Evolutionary conservation across 2,888 invertebrate species (phyloP).

Genomic region (Crossocerus cetratus): DNA sequence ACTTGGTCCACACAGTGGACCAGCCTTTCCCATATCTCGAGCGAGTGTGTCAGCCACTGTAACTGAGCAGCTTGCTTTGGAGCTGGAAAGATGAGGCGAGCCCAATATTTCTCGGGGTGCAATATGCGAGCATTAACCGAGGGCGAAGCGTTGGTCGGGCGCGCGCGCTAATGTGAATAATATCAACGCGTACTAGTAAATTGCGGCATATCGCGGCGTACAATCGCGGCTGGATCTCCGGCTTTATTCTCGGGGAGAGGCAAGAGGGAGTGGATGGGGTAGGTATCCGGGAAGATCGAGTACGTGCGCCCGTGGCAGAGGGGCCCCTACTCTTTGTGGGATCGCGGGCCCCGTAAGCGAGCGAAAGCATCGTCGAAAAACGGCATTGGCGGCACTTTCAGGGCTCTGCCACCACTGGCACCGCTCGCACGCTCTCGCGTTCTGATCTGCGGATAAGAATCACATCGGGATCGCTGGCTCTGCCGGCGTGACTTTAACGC

Average conservation of each 20-base stretch:
- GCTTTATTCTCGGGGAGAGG: no score
- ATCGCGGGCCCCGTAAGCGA: slow-evolving; percentile 24
- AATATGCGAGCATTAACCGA: neutral
- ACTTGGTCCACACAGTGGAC: neutral
- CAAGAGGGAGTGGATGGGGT: neutral
- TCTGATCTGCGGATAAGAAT: slow-evolving; percentile 53
- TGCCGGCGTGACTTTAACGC: slow-evolving; percentile 49
- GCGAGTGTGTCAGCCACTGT: neutral
- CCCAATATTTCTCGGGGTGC: neutral
- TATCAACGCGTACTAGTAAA: neutral
- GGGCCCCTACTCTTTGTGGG: slow-evolving; percentile 17
- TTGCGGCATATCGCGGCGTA: slow-evolving; percentile 1
- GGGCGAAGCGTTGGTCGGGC: no score
- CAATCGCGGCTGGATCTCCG: slow-evolving; percentile 10
- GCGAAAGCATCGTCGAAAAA: slow-evolving; percentile 32
- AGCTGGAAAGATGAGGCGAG: neutral
- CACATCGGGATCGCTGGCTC: slow-evolving; percentile 26
- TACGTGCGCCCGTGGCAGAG: neutral
- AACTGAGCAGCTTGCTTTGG: neutral
- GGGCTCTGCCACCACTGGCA: neutral
- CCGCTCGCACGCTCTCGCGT: no score
- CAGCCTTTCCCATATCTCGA: neutral
- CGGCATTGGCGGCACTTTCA: slow-evolving; percentile 32
- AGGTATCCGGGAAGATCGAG: neutral
- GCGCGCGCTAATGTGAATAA: neutral